phyloP scores from a whole-genome alignment of 2,797 vertebrate genomes.

The Rhinatrema bivittatum region DNA sequence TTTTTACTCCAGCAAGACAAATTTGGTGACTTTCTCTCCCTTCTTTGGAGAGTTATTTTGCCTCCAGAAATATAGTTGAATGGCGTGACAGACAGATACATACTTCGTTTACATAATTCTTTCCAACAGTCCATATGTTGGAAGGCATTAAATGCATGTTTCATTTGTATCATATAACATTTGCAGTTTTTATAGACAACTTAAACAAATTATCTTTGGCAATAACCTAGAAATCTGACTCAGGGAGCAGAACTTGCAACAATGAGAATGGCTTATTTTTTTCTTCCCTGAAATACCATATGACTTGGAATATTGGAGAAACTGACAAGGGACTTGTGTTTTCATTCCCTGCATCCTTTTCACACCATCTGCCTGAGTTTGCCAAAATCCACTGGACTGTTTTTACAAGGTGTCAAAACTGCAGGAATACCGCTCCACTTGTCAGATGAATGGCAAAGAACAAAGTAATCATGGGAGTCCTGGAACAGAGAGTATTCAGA shows the following conservation, averaged over 20 bases:
- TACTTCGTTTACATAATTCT: too few species aligned
- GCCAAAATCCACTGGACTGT: conserved; percentile 41
- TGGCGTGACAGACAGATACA: too few species aligned
- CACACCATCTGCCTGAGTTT: conserved; percentile 40
- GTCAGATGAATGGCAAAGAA: conserved; percentile 33
- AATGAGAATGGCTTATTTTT: conserved; percentile 37
- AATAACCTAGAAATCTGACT: conserved; percentile 38
- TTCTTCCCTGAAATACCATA: conserved; percentile 26
- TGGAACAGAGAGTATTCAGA: conserved; percentile 21
- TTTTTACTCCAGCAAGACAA: too few species aligned
- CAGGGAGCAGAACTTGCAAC: conserved; percentile 18
- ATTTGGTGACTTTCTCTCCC: too few species aligned
- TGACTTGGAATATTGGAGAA: conserved; percentile 39
- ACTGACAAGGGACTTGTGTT: conserved; percentile 41
- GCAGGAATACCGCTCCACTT: conserved; percentile 30
- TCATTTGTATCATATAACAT: too few species aligned
- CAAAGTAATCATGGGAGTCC: conserved; percentile 33
- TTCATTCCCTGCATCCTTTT: conserved; percentile 35
- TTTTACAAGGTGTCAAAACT: conserved; percentile 51
- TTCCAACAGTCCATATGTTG: too few species aligned
- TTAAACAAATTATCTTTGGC: conserved; percentile 45
- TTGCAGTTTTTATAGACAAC: conserved; percentile 25
- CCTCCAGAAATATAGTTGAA: too few species aligned
- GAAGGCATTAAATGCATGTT: too few species aligned
- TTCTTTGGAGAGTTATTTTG: too few species aligned